Percentiles rank a stretch among this genome's conserved stretches.
These are phyloP conservation scores for Leptestheria dahalacensis DNA, from an alignment of 1,140 invertebrate species.

Conservation along the genomic window DNA sequence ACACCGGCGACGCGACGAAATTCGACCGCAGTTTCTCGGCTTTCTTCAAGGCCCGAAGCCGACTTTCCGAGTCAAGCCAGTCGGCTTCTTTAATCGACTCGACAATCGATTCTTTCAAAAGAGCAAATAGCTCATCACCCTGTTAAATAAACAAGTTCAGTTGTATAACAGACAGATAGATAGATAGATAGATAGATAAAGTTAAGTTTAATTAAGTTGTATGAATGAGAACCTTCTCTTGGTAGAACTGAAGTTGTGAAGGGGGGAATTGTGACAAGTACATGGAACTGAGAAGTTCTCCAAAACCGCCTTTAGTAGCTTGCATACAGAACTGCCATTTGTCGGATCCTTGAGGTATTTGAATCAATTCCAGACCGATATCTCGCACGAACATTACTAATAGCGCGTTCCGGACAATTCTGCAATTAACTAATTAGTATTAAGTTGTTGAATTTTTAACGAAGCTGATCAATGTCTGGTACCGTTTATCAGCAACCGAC, in stretches of 20 bases:
- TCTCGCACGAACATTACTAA: constrained; percentile 34
- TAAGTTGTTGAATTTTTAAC: neutral
- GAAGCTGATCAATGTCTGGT: too few relatives aligned
- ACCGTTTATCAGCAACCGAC: neutral
- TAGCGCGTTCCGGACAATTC: constrained; percentile 34
- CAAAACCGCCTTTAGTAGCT: constrained; percentile 29
- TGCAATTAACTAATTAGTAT: constrained; percentile 17
- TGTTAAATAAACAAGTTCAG: constrained; percentile 21
- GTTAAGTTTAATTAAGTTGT: constrained; percentile 1
- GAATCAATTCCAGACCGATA: constrained; percentile 31
- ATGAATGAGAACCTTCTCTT: constrained; percentile 26
- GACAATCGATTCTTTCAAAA: constrained; percentile 41
- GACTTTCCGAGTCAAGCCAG: constrained; percentile 48
- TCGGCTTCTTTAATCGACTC: constrained; percentile 37
- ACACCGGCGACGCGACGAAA: constrained; percentile 23
- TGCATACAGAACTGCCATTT: constrained; percentile 31
- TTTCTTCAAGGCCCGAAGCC: constrained; percentile 39
- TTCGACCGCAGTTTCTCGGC: constrained; percentile 21
- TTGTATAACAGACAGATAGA: neutral
- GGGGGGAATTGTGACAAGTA: constrained; percentile 33
- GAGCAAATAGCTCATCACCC: constrained; percentile 39
- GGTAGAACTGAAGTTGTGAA: constrained; percentile 28
- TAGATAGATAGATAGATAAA: too few relatives aligned
- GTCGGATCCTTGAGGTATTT: constrained; percentile 27
- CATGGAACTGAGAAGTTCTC: constrained; percentile 30